Evolutionary conservation across 2,113 vertebrate genomes (phyloP), one percentile per base, ranked within the genome.

Genomic region (Ctenomys sociabilis): DNA sequence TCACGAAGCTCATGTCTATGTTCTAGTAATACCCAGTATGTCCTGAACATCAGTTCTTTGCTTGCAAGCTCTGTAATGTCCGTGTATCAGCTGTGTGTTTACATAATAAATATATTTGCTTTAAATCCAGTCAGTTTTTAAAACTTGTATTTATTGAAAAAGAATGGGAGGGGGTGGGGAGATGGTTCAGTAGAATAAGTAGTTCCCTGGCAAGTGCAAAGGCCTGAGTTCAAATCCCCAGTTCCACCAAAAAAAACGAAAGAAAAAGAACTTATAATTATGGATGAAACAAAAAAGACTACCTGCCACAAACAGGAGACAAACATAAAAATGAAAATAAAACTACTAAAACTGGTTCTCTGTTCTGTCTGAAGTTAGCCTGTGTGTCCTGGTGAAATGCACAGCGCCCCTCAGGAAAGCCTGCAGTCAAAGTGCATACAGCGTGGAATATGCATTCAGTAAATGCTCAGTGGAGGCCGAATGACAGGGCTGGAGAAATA

Each of bases 21-120:
- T 45, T 63, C n/a, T 28, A 43, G 80, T 52, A 35, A 84, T 49
- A 40, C 72, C 52, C 45, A 16, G 1, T 45, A 37, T 61, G 88
- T 68, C 49, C 49, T 12, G 40, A 68, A 75, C 88, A 30, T 85
- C 54, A 81, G 24, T 82, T 26, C 8, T 87, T 88, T 45, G 6
- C 37, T 85, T 3, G 3, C 4, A 21, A 40, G 37, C 66, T 95
- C 90, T 93, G 66, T 35, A 82, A 54, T 63, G 43, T 73, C 40
- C 10, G 7, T 85, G 45, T 91, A 59, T 72, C 54, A 32, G 6
- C 64, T 86, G 1, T 72, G 32, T 75, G 68, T 91, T 96, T 91
- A 80, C 80, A 77, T 91, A 96, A 97, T 96, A 97, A 88, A 93
- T 93, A 77, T 40, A 87, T 90, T 94, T 95, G 85, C 72, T 90